Evolutionary conservation across 2,113 vertebrate species (phyloP).

Genomic region (Mus pahari): DNA sequence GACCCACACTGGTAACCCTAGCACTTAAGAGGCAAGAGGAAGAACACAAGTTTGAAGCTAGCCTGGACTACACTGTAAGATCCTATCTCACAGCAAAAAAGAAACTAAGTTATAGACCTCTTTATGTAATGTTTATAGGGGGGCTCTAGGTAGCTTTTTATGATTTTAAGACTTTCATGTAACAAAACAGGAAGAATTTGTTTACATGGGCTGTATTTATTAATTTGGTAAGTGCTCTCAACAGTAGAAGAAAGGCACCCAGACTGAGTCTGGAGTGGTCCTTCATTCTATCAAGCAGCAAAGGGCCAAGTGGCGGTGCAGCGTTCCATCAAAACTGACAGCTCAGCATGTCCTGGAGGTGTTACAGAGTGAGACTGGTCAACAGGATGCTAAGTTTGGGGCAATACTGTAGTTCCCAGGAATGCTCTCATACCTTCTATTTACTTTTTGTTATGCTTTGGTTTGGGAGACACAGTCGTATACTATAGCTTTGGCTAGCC

Average conservation of each 20-base stretch:
- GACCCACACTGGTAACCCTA: not conserved
- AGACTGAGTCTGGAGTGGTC: fast-evolving
- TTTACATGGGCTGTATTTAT: not conserved
- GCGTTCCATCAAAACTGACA: fast-evolving
- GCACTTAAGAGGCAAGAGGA: too few species aligned
- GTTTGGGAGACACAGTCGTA: not conserved
- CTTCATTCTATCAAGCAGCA: not conserved
- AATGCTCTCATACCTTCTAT: not conserved
- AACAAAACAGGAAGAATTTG: not conserved
- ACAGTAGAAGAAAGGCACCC: not conserved
- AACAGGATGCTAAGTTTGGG: not conserved
- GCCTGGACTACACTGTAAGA: not conserved
- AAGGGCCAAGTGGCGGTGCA: not conserved
- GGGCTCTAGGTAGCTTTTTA: not conserved
- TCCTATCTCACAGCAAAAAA: not conserved
- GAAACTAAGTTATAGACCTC: not conserved
- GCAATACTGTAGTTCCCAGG: not conserved
- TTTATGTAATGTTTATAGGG: conserved; percentile 1
- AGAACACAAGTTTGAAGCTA: not conserved
- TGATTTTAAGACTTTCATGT: not conserved
- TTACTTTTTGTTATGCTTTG: not conserved
- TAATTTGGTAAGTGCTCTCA: not conserved
- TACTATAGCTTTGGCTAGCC: not conserved
- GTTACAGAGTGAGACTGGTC: not conserved
- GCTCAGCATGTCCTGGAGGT: not conserved